These are phyloP conservation scores for Synchiropus splendidus DNA, from an alignment of 2,113 vertebrate species.

Conservation along the genomic window DNA sequence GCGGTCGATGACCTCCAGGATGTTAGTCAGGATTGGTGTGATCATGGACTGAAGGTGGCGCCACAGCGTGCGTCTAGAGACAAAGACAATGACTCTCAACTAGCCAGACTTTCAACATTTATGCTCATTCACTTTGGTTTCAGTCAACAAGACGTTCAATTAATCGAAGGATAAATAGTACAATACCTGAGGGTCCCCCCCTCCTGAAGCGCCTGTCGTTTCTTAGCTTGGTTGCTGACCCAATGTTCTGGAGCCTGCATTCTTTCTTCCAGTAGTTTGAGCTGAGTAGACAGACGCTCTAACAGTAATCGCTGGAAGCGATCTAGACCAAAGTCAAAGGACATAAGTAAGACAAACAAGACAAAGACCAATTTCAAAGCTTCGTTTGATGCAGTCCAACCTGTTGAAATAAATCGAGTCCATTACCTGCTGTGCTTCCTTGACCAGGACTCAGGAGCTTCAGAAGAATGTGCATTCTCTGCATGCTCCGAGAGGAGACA, in stretches of 20 bases:
- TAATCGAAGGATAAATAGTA: background rate
- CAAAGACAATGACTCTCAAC: too few relatives aligned
- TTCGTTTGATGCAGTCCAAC: slow-evolving; percentile 53
- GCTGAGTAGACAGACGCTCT: slow-evolving; percentile 40
- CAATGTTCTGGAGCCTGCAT: slow-evolving; percentile 54
- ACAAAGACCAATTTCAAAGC: slow-evolving; percentile 77
- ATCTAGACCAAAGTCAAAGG: slow-evolving; percentile 66
- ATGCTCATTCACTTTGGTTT: too few relatives aligned
- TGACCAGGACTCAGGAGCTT: slow-evolving; percentile 66
- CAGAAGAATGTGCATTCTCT: slow-evolving; percentile 78
- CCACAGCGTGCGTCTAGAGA: slow-evolving; percentile 81
- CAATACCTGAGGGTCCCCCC: slow-evolving; percentile 88
- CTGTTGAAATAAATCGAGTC: too few relatives aligned
- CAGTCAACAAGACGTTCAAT: too few relatives aligned
- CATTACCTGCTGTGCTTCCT: background rate
- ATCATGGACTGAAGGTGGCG: slow-evolving; percentile 80
- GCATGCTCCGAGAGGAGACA: slow-evolving; percentile 61
- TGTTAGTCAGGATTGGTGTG: slow-evolving; percentile 72
- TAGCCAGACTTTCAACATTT: too few relatives aligned
- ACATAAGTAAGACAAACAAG: too few relatives aligned
- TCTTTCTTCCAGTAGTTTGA: slow-evolving; percentile 22
- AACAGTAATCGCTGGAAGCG: slow-evolving; percentile 69
- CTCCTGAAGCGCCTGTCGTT: slow-evolving; percentile 85
- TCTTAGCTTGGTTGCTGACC: slow-evolving; percentile 81
- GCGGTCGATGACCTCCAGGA: slow-evolving; percentile 65